phyloP scores from a whole-genome alignment of 2,113 vertebrate genomes.

The Phylloscopus trochiloides region DNA sequence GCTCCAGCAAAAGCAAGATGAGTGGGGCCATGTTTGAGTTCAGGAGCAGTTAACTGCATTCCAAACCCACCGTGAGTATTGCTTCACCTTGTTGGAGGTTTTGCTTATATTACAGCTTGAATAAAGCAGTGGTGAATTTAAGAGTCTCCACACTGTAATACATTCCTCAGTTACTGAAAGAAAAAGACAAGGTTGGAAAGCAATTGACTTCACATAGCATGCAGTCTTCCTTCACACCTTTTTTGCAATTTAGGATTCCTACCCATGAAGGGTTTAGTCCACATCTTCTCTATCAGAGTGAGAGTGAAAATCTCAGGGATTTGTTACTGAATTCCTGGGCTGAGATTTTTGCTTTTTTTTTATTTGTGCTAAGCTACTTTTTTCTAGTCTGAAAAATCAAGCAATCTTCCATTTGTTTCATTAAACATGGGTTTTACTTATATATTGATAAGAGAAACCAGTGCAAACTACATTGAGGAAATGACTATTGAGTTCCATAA shows the following conservation, averaged over 20 bases:
- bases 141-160: background rate
- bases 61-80: background rate
- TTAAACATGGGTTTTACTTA: background rate
- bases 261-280: background rate
- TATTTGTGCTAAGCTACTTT: background rate
- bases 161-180: background rate
- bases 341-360: background rate
- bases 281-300: background rate
- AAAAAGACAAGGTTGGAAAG: background rate
- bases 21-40: background rate
- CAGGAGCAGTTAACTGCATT: background rate
- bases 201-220: rapidly evolving
- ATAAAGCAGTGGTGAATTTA: background rate
- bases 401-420: background rate
- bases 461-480: background rate
- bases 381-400: background rate
- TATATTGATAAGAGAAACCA: background rate
- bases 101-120: background rate
- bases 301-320: background rate
- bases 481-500: background rate
- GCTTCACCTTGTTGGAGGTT: rapidly evolving
- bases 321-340: background rate
- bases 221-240: background rate
- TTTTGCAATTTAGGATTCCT: background rate
- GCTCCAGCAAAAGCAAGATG: background rate